Percentiles rank a stretch among this genome's conserved stretches.
phyloP scores from a whole-genome alignment of 1,140 invertebrate genomes.

The Drosophila pruinosa region DNA sequence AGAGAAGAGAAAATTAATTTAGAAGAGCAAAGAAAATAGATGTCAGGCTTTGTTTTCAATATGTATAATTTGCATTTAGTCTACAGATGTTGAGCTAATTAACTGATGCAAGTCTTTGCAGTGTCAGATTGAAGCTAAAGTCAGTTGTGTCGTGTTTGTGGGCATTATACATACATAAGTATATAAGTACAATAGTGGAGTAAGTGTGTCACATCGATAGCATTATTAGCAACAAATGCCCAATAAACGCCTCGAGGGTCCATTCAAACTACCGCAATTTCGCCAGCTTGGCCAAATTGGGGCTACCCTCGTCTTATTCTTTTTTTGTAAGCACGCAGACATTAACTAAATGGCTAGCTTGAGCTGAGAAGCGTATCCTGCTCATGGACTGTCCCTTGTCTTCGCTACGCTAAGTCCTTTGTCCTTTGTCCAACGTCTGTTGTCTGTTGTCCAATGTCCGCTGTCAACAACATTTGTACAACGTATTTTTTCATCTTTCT shows the following conservation, averaged over 20 bases:
- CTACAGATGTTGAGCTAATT: background rate
- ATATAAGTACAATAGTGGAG: background rate
- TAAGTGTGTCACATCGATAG: constrained; percentile 65
- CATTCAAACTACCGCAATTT: constrained; percentile 49
- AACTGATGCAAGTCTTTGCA: background rate
- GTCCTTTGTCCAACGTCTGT: background rate
- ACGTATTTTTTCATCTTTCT: constrained; percentile 49
- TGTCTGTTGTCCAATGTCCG: constrained; percentile 40
- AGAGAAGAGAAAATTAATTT: too few species aligned
- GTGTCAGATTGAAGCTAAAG: background rate
- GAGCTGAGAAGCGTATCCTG: constrained; percentile 7
- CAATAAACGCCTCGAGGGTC: constrained; percentile 41
- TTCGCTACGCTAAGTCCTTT: background rate
- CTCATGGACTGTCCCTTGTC: background rate
- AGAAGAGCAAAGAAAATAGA: too few species aligned
- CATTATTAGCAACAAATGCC: constrained; percentile 77
- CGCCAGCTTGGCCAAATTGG: constrained; percentile 67
- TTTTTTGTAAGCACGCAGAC: constrained; percentile 1
- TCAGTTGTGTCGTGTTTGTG: background rate
- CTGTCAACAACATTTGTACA: constrained; percentile 78
- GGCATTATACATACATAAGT: constrained; percentile 47
- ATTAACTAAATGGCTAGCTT: constrained; percentile 51
- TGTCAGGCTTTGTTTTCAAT: background rate
- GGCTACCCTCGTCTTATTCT: constrained; percentile 60
- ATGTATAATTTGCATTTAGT: background rate